Evolutionary conservation across 2,888 invertebrate genomes (phyloP).

Genomic region (Pasiphila rectangulata): DNA sequence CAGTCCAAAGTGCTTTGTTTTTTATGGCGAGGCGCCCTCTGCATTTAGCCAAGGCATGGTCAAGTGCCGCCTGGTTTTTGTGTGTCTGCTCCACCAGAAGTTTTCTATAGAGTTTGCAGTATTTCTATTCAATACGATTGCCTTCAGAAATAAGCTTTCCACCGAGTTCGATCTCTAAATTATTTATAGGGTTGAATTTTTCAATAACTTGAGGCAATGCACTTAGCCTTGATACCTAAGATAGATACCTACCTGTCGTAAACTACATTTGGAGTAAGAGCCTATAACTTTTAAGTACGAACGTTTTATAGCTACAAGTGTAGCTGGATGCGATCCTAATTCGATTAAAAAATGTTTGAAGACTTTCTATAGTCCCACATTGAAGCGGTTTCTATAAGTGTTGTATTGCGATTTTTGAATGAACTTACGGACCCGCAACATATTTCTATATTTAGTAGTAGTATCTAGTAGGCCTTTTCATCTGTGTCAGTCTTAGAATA

Average conservation of each 20-base stretch:
- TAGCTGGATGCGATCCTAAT: constrained; percentile 29
- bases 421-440: too few species aligned
- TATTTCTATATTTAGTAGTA: too few species aligned
- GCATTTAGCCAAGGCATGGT: constrained; percentile 53
- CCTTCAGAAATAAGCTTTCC: background rate
- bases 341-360: constrained; percentile 25
- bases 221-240: constrained; percentile 9
- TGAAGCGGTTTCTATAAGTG: constrained; percentile 1
- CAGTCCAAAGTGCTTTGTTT: constrained; percentile 73
- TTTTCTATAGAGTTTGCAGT: background rate
- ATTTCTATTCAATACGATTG: background rate
- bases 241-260: constrained; percentile 34
- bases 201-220: constrained; percentile 16
- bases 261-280: constrained; percentile 35
- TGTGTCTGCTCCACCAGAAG: constrained; percentile 30
- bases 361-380: constrained; percentile 12
- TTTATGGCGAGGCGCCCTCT: constrained; percentile 58
- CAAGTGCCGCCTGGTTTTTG: constrained; percentile 59
- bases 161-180: background rate
- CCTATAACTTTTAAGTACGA: constrained; percentile 34
- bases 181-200: constrained; percentile 1
- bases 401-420: too few species aligned
- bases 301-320: constrained; percentile 37
- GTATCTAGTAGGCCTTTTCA: too few species aligned
- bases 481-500: too few species aligned